Conservation (phyloP, 2,797 vertebrate genomes). For the Denticeps clupeoides region DNA sequence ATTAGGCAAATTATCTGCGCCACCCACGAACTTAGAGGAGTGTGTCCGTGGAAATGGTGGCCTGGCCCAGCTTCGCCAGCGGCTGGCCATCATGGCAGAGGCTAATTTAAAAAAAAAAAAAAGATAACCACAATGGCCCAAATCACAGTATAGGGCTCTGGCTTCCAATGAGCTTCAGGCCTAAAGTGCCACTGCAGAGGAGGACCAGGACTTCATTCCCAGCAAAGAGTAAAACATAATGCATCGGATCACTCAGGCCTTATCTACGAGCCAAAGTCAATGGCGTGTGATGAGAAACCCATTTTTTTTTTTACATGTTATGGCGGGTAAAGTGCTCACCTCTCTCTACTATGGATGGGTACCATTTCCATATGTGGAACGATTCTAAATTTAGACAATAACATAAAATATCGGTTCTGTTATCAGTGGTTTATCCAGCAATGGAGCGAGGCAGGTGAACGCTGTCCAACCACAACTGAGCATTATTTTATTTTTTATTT, state of each 20-base stretch:
- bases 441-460: no score
- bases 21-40: constrained; percentile 50
- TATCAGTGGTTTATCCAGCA: no score
- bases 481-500: no score
- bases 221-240: constrained; percentile 11
- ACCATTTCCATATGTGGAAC: no score
- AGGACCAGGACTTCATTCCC: constrained; percentile 6
- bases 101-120: constrained; percentile 21
- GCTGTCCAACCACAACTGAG: no score
- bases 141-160: constrained; percentile 28
- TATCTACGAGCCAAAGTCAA: constrained; percentile 26
- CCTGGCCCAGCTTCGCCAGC: constrained; percentile 30
- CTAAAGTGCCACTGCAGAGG: constrained; percentile 10
- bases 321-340: no score
- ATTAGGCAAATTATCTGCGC: constrained; percentile 65
- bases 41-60: constrained; percentile 31
- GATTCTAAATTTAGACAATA: no score
- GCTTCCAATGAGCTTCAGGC: constrained; percentile 13
- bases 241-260: not conserved
- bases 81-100: constrained; percentile 25
- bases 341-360: constrained; percentile 16
- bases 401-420: no score
- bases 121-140: constrained; percentile 28
- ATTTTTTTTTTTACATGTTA: no score
- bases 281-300: constrained; percentile 18